Evolutionary conservation across 23 tunicate genomes (phyloP).

Genomic region (Ascidia mentula): DNA sequence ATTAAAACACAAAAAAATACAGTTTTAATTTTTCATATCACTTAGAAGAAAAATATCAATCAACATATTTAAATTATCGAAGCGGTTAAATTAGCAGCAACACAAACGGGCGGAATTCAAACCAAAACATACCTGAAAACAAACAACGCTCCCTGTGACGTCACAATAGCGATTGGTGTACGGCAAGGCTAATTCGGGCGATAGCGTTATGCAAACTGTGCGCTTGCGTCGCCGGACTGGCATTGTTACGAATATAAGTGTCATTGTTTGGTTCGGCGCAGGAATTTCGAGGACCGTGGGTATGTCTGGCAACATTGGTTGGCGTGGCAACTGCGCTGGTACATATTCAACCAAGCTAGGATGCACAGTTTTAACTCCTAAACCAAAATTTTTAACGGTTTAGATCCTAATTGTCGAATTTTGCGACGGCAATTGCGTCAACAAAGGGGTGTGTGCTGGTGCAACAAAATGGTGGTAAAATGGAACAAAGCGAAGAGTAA

Average conservation of each 20-base stretch:
- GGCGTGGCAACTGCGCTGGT: neutral
- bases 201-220: neutral
- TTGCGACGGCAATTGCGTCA: no score
- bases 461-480: no score
- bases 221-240: neutral
- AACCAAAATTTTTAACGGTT: no score
- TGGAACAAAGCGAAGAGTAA: no score
- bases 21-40: neutral
- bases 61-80: neutral
- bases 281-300: constrained; percentile 5
- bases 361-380: no score
- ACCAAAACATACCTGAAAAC: neutral
- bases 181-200: neutral
- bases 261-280: neutral
- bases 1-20: neutral
- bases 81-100: neutral
- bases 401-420: no score
- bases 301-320: neutral
- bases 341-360: no score
- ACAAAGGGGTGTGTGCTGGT: no score
- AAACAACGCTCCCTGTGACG: neutral
- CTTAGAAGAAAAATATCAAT: neutral
- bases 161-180: neutral
- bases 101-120: neutral
- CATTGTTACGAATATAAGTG: constrained; percentile 11